These are phyloP conservation scores for Drosophila saltans DNA, from an alignment of 1,140 invertebrate species.

Conservation along the genomic window DNA sequence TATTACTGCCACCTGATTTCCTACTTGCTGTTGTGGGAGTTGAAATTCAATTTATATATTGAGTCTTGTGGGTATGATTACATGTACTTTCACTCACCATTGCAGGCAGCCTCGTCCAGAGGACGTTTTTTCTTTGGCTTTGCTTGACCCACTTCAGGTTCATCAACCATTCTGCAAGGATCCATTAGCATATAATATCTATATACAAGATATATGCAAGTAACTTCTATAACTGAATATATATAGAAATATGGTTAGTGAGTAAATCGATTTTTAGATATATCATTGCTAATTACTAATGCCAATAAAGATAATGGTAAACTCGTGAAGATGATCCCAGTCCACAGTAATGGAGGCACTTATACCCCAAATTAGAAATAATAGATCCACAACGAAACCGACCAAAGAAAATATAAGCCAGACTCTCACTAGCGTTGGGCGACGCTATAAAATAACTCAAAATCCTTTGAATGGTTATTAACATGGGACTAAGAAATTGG, in stretches of 20 bases:
- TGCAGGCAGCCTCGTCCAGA: conserved; percentile 24
- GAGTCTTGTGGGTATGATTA: neutral
- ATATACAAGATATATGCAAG: conserved; percentile 48
- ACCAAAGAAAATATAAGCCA: conserved; percentile 58
- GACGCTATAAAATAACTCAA: conserved; percentile 27
- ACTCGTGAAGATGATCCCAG: conserved; percentile 47
- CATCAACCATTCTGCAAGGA: conserved; percentile 19
- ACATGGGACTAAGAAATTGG: neutral
- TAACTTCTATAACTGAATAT: conserved; percentile 46
- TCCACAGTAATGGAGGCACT: conserved; percentile 40
- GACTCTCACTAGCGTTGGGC: conserved; percentile 35
- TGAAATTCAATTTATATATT: neutral
- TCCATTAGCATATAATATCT: conserved; percentile 54
- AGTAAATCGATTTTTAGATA: no score
- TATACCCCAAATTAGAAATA: conserved; percentile 54
- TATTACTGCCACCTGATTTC: conserved; percentile 6
- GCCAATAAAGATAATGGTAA: conserved; percentile 53
- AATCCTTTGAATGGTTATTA: neutral
- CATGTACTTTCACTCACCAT: conserved; percentile 4
- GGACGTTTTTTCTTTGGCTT: conserved; percentile 22
- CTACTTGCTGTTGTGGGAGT: neutral
- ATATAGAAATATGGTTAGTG: no score
- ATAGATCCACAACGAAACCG: conserved; percentile 50
- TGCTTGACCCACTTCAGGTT: conserved; percentile 1
- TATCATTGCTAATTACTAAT: conserved; percentile 35